Evolutionary conservation across 2,113 vertebrate genomes (phyloP).

Genomic region (Atrichornis clamosus): DNA sequence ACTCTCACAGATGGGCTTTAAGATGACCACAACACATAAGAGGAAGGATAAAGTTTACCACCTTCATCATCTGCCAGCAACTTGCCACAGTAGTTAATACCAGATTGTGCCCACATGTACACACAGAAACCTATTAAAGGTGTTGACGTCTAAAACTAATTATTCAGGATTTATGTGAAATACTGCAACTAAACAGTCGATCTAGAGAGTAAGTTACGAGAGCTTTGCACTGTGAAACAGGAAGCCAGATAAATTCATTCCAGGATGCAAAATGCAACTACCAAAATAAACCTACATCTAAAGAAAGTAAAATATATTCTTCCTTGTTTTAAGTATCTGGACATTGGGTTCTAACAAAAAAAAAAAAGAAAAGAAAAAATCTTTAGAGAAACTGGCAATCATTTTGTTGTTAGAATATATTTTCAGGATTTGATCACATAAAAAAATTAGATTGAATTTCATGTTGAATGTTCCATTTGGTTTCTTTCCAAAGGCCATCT

Average conservation of each 20-base stretch:
- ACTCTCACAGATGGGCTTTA: constrained; percentile 2
- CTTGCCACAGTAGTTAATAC: background rate
- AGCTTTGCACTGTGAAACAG: background rate
- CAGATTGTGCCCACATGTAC: background rate
- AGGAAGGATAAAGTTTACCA: background rate
- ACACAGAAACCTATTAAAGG: background rate
- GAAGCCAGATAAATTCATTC: background rate
- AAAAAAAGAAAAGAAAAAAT: background rate
- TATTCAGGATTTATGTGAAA: background rate
- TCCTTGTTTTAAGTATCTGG: background rate
- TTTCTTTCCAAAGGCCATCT: constrained; percentile 86
- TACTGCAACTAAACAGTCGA: background rate
- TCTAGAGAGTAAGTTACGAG: background rate
- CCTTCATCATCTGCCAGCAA: background rate
- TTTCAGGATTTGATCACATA: background rate
- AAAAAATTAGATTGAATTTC: background rate
- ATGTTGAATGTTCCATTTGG: background rate
- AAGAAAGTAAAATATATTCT: background rate
- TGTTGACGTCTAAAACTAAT: background rate
- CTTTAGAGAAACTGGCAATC: background rate
- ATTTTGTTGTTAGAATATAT: background rate
- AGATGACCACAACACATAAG: background rate
- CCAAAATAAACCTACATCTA: background rate
- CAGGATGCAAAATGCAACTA: background rate
- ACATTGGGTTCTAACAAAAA: background rate